These are phyloP conservation scores for Metellina segmentata DNA, from an alignment of 2,888 invertebrate species.

Conservation along the genomic window DNA sequence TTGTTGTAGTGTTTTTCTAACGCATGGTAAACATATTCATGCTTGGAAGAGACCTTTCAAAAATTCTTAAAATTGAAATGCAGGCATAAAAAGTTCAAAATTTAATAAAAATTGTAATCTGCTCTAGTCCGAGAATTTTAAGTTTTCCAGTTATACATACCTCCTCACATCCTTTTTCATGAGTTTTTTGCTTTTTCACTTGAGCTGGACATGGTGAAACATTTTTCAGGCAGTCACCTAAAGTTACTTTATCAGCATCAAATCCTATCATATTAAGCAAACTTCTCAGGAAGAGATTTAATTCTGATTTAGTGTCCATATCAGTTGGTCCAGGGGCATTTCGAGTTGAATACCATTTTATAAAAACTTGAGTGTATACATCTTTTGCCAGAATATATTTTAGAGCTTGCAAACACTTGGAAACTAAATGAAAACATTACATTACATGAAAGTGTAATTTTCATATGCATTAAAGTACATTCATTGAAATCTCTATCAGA, in stretches of 20 bases:
- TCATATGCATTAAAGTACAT: slow-evolving; percentile 77
- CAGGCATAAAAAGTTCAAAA: background rate
- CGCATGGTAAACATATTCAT: no score
- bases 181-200: slow-evolving; percentile 89
- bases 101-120: no score
- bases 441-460: slow-evolving; percentile 79
- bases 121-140: no score
- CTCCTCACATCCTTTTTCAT: slow-evolving; percentile 88
- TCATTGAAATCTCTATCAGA: background rate
- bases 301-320: slow-evolving; percentile 88
- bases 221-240: slow-evolving; percentile 80
- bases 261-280: slow-evolving; percentile 86
- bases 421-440: slow-evolving; percentile 84
- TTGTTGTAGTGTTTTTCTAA: no score
- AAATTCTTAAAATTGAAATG: background rate
- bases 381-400: slow-evolving; percentile 89
- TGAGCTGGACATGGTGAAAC: slow-evolving; percentile 83
- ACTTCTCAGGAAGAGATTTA: slow-evolving; percentile 87
- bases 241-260: slow-evolving; percentile 85
- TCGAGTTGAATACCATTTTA: slow-evolving; percentile 92
- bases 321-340: slow-evolving; percentile 93
- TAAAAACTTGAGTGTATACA: slow-evolving; percentile 87
- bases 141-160: slow-evolving; percentile 76
- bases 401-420: slow-evolving; percentile 87
- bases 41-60: background rate